phyloP scores from a whole-genome alignment of 2,888 invertebrate genomes.

The Apocheima hispidaria region DNA sequence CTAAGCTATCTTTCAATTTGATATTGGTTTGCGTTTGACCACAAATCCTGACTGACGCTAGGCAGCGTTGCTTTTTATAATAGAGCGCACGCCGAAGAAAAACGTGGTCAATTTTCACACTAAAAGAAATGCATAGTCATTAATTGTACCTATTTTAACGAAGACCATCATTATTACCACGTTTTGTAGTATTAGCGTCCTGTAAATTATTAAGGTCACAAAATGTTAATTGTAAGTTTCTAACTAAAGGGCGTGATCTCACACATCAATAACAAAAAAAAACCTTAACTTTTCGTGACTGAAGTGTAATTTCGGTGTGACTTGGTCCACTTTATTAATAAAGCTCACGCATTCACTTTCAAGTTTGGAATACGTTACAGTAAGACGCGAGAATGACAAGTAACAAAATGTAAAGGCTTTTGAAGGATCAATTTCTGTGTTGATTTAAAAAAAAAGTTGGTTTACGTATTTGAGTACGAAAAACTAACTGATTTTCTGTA shows the following conservation, averaged over 20 bases:
- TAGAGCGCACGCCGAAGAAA: background rate
- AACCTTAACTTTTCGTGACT: constrained; percentile 25
- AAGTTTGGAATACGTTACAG: constrained; percentile 9
- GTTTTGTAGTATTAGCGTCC: background rate
- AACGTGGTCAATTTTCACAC: background rate
- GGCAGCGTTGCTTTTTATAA: no score
- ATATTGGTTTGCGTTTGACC: no score
- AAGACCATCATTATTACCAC: background rate
- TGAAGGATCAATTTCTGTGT: background rate
- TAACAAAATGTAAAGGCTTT: background rate
- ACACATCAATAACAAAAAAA: constrained; percentile 21
- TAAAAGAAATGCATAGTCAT: background rate
- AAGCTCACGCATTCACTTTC: constrained; percentile 22
- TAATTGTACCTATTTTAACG: background rate
- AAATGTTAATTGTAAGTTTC: background rate
- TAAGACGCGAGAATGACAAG: background rate
- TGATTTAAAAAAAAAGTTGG: background rate
- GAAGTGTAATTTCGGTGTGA: constrained; percentile 11
- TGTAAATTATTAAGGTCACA: background rate
- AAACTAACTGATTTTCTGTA: no score
- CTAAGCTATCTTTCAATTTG: no score
- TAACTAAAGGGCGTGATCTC: constrained; percentile 15
- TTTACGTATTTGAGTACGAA: background rate
- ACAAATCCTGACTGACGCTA: no score
- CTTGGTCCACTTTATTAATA: constrained; percentile 21